Conservation (phyloP, 2,113 vertebrate species). For the Amia ocellicauda region DNA sequence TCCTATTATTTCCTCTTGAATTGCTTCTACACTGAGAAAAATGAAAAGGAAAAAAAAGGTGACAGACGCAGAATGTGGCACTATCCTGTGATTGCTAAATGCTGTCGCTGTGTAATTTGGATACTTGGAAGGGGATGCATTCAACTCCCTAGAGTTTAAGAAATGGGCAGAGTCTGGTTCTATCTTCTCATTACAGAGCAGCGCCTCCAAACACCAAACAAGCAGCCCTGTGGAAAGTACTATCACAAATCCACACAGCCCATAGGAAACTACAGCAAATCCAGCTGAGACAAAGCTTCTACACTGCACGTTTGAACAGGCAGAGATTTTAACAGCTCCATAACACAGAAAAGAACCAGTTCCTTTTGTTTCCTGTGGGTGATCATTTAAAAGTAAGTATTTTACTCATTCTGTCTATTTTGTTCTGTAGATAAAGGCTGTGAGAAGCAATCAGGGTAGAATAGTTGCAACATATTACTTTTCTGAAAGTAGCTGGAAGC, state of each 20-base stretch:
- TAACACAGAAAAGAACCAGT: constrained; percentile 29
- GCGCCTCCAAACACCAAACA: constrained; percentile 26
- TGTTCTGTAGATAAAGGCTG: constrained; percentile 28
- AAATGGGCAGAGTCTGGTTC: constrained; percentile 40
- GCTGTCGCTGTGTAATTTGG: constrained; percentile 48
- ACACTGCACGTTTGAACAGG: constrained; percentile 24
- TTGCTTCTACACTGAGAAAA: constrained; percentile 35
- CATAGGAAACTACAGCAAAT: constrained; percentile 21
- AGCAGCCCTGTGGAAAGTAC: constrained; percentile 4
- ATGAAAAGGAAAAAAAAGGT: constrained; percentile 15
- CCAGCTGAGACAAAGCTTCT: constrained; percentile 25
- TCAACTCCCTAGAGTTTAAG: constrained; percentile 36
- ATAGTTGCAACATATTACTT: constrained; percentile 15
- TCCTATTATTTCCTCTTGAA: constrained; percentile 50
- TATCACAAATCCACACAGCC: constrained; percentile 17
- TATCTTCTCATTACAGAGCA: constrained; percentile 28
- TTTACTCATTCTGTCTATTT: constrained; percentile 28
- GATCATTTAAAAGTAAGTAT: constrained; percentile 45
- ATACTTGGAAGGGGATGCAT: constrained; percentile 35
- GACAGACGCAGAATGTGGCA: constrained; percentile 43
- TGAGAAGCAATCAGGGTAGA: constrained; percentile 33
- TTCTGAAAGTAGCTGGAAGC: constrained; percentile 7
- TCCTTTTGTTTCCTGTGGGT: constrained; percentile 10
- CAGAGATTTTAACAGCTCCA: constrained; percentile 41
- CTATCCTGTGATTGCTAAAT: constrained; percentile 47